Conservation (phyloP, 2,113 vertebrate species). For the Microtus oregoni region DNA sequence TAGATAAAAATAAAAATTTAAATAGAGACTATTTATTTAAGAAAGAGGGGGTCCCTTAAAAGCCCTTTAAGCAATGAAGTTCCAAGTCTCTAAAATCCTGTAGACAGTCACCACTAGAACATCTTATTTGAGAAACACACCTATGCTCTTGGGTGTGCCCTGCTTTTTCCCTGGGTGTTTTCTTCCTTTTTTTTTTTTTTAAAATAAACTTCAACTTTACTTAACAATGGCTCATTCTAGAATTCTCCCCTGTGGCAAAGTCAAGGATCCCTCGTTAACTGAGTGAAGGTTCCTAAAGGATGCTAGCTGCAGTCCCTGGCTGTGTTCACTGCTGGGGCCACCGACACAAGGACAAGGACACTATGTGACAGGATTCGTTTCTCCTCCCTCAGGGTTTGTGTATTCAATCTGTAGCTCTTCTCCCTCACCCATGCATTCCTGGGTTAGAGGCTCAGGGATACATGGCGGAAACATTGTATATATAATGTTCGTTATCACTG, state of each 20-base stretch:
- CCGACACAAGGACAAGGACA: neutral
- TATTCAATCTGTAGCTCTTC: neutral
- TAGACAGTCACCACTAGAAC: too few species aligned
- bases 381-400: neutral
- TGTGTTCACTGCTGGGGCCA: too few species aligned
- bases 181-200: neutral
- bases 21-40: neutral
- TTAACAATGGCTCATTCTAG: neutral
- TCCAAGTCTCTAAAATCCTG: neutral
- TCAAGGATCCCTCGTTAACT: neutral
- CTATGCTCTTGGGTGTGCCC: neutral
- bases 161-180: neutral
- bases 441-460: neutral
- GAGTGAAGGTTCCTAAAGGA: neutral
- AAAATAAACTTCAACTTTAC: neutral
- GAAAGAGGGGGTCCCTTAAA: neutral
- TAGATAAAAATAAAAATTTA: neutral
- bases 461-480: neutral
- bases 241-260: neutral
- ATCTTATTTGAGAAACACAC: neutral
- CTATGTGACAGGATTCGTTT: neutral
- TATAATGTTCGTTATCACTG: neutral
- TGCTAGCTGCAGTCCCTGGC: neutral
- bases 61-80: neutral
- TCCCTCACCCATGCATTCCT: neutral